Evolutionary conservation across 2,888 invertebrate genomes (phyloP), one percentile per base, ranked within the genome.

Genomic region (Dynastes hyllus): DNA sequence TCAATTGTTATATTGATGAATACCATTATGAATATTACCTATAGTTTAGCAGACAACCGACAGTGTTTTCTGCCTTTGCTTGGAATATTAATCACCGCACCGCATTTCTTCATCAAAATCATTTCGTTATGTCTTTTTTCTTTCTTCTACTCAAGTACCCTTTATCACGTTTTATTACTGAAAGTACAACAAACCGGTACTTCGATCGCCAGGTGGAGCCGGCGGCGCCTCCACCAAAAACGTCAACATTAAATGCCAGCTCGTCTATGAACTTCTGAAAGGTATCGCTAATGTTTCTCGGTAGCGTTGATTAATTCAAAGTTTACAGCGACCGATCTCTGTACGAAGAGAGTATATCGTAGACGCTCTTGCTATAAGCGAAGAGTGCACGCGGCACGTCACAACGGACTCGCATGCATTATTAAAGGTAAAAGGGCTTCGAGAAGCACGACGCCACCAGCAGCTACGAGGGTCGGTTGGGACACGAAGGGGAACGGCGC

Each of bases 221-320:
- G 66, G 40, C 79, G 65, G 55, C 66, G 58, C 71, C 77, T 66
- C 67, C 77, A 32, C 61, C 77, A 32, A 58, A 32, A 69, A 58
- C 78, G 50, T 61, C 78, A 40, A 58, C 45, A 29, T 58, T 71
- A 78, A 71, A 78, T 69, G 63, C 71, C 78, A 63, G 70, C 61
- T 9, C 78, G 71, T 61, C 73, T 75, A 61, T 75, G 73, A 75
- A 75, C 73, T 75, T 73, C 61, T 61, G 5, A 55, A 75, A 75
- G 27, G 61, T 75, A 61, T 61, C 45, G 61, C 61, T 61, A 75
- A 75, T n/a, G 73, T 63, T 61, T 45, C 73, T 75, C 61, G 45
- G 73, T 50, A 45, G 45, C 61, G 73, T 45, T 75, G 61, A 75
- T 75, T 75, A 75, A 75, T 75, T 75, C 73, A 75, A 75, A 75